These are phyloP conservation scores for Lytechinus variegatus DNA, from an alignment of 35 echinoderm and acorn worm species.

Conservation along the genomic window DNA sequence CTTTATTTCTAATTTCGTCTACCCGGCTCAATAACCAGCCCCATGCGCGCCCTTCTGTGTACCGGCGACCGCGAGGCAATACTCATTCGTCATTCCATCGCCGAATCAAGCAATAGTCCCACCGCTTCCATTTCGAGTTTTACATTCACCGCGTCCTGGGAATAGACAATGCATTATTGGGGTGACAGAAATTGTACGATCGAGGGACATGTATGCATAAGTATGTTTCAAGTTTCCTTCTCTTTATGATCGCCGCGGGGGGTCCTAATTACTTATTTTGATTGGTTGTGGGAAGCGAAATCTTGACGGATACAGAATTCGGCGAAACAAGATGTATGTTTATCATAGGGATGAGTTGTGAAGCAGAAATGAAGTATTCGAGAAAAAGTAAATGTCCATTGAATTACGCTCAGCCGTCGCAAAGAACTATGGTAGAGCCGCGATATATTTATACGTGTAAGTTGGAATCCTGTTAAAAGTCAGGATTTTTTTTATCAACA, in stretches of 20 bases:
- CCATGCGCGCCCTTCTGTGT: not conserved
- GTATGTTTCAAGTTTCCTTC: not conserved
- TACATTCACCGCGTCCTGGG: not conserved
- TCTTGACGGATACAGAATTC: not conserved
- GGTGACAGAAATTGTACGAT: not conserved
- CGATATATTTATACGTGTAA: too few species aligned
- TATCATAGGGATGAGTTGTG: not conserved
- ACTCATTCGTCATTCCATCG: not conserved
- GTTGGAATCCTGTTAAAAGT: too few species aligned
- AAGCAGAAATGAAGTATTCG: too few species aligned
- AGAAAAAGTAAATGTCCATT: too few species aligned
- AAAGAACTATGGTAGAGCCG: too few species aligned
- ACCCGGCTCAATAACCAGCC: not conserved
- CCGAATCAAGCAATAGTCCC: not conserved
- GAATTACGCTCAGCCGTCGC: too few species aligned
- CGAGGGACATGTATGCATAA: not conserved
- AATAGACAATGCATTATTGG: not conserved
- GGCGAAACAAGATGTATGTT: not conserved
- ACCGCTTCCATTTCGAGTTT: not conserved
- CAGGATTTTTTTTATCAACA: too few species aligned
- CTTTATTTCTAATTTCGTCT: not conserved
- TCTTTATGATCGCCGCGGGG: not conserved
- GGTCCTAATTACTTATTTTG: conserved; percentile 14
- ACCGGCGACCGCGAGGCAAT: not conserved
- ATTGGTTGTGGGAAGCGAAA: not conserved